Base-by-base conservation (phyloP, 2,797 vertebrate species). In the Poeciliopsis turneri region DNA sequence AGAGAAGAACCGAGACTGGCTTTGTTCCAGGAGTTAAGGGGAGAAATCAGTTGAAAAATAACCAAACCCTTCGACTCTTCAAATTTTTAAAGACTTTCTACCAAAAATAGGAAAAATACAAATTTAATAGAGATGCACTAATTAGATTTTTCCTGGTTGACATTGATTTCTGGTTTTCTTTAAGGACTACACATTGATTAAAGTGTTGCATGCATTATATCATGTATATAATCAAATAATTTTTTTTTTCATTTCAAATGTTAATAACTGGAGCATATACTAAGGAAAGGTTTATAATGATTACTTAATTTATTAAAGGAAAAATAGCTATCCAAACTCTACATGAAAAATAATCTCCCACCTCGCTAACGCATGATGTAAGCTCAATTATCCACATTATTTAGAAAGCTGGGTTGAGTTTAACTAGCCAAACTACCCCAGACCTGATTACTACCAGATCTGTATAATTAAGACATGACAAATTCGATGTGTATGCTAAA, bases 1-100 rank as follows among this genome's bases (percentile, higher is more conserved):
- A 76, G 89, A 90, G 87, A 77, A 73, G 76, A 76, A 73, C 68
- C 25, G 75, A 39, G 75, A 79, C 83, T 90, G 86, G 87, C 87
- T 83, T 12, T 4, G 2, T 30, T 90, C 89, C 88, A 92, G 20
- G 15, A 75, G 68, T 47, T 81, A 88, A 81, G 79, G 83, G 83
- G 79, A 55, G 75, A 82, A 41, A 25, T 73, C 66, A 78, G 71
- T 78, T 82, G 82, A 88, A 77, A 83, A 86, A 88, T 85, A 59
- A 64, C 87, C 72, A 88, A 70, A 82, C 74, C 80, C 77, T 76
- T 70, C 53, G 78, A 80, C 78, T 73, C 68, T 72, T 57, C 82
- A 79, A 84, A 85, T 75, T 43, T 86, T 86, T 83, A 72, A 79
- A 85, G 66, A 76, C 78, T 78, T 61, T 72, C 51, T 64, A 49